Conservation (phyloP, 2,113 vertebrate genomes). For the Butastur rufipennis region DNA sequence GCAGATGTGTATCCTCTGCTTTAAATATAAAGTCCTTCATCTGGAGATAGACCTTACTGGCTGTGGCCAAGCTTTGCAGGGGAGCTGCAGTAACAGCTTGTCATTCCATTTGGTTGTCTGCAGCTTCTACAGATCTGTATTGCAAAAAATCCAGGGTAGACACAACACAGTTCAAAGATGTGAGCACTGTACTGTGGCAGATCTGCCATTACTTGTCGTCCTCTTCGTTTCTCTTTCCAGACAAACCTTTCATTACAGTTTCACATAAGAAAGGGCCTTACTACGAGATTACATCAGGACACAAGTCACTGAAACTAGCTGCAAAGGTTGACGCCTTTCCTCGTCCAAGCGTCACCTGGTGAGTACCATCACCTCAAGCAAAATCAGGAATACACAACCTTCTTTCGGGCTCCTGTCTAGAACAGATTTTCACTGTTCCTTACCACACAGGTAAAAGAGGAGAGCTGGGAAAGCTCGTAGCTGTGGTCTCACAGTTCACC, state of each 20-base stretch:
- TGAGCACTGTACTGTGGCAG: not conserved
- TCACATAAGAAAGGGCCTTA: conserved; percentile 51
- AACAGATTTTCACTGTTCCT: not conserved
- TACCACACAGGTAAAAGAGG: too few relatives aligned
- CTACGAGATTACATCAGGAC: conserved; percentile 57
- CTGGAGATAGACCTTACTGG: not conserved
- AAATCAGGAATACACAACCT: fast-evolving
- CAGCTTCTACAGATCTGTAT: not conserved
- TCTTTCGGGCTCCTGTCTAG: not conserved
- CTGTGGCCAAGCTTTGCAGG: not conserved
- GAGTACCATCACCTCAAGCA: not conserved
- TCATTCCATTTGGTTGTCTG: not conserved
- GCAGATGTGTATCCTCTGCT: not conserved
- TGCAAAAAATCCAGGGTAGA: not conserved
- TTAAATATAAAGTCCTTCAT: not conserved
- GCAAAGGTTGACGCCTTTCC: conserved; percentile 82
- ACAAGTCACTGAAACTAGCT: conserved; percentile 71
- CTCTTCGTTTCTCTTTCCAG: conserved; percentile 64
- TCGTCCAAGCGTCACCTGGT: conserved; percentile 76
- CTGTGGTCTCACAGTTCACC: not conserved
- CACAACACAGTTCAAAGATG: not conserved
- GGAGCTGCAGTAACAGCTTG: not conserved
- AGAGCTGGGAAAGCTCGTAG: not conserved
- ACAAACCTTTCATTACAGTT: conserved; percentile 78
- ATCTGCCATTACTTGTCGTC: not conserved